Base-by-base conservation (phyloP, 2,888 invertebrate species). In the Graphium colonna region DNA sequence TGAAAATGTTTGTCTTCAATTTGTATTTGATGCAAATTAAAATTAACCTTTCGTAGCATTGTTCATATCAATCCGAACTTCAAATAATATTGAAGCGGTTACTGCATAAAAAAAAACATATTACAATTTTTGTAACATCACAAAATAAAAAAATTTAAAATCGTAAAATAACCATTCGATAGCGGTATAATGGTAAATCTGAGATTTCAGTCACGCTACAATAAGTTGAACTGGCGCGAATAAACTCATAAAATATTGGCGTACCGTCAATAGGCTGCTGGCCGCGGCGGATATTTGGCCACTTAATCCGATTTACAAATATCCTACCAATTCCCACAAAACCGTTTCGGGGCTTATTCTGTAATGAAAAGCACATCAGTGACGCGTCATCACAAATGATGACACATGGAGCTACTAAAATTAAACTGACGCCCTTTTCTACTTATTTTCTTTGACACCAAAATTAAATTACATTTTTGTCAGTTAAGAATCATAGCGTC, bases 361-460 rank as follows among this genome's bases (percentile, higher is more conserved):
- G 70, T 71, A 69, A 66, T 69, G 75, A 72, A 83, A 82, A 77
- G 79, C 77, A 71, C 80, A 80, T 72, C 73, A 71, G 61, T 61
- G 62, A 67, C 66, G 65, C 74, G 69, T 75, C 78, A 81, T 78
- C 77, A 75, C 75, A 74, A 79, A 74, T 76, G 75, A 77, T 74
- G 72, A 64, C 62, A 72, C 78, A 44, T 44, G 42, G 65, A 82
- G 65, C 54, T 71, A 60, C 51, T 59, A 68, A 70, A 57, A 28
- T 33, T 0, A n/a, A 40, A 38, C 38, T 17, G 10, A 44, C 42
- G 46, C 2, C 21, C 5, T n/a, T n/a, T n/a, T n/a, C n/a, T n/a
- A n/a, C n/a, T n/a, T n/a, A n/a, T n/a, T n/a, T n/a, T n/a, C n/a
- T n/a, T n/a, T n/a, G n/a, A n/a, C n/a, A n/a, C n/a, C n/a, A n/a